phyloP scores from a whole-genome alignment of 2,888 invertebrate genomes.

The Aphidius colemani region DNA sequence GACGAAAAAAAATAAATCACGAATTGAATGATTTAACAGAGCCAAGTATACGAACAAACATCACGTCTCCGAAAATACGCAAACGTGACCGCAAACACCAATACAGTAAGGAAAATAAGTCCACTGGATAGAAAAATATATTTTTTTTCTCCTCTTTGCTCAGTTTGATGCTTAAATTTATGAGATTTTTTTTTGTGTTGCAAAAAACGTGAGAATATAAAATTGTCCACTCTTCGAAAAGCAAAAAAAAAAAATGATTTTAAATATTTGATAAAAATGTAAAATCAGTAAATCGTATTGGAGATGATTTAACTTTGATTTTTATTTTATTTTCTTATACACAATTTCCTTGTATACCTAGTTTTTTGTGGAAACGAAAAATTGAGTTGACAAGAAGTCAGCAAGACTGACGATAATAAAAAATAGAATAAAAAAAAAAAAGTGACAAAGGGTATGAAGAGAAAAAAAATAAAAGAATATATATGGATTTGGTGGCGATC shows the following conservation, averaged over 20 bases:
- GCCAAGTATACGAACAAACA: slow-evolving; percentile 46
- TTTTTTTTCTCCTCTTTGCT: background rate
- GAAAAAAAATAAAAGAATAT: background rate
- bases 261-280: no score
- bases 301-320: no score
- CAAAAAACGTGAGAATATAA: background rate
- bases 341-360: no score
- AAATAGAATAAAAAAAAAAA: background rate
- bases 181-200: background rate
- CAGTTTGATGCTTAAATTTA: background rate
- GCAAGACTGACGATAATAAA: no score
- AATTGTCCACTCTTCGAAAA: background rate
- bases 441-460: slow-evolving; percentile 11
- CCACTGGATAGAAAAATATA: background rate
- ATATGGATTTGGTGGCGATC: background rate
- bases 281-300: no score
- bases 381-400: no score
- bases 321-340: no score
- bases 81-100: slow-evolving; percentile 54
- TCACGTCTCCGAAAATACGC: slow-evolving; percentile 55
- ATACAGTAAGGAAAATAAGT: slow-evolving; percentile 22
- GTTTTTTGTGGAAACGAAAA: no score
- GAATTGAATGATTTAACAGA: slow-evolving; percentile 52
- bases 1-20: slow-evolving; percentile 25
- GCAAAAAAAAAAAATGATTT: no score